Evolutionary conservation across 2,113 vertebrate genomes (phyloP).

Genomic region (Anhinga anhinga): DNA sequence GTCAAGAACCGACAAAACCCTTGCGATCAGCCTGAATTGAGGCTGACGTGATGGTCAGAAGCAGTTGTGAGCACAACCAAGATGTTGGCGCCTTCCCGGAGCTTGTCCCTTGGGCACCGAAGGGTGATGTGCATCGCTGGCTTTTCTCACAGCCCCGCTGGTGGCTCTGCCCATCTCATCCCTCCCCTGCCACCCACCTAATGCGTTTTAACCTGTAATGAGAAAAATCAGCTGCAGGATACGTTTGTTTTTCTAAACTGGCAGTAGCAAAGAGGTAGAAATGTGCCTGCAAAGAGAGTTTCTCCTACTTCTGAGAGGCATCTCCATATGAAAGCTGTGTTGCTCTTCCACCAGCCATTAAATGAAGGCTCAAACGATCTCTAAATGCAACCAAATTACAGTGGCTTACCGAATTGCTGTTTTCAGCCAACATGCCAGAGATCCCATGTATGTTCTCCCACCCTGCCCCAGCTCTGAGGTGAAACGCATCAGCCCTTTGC

Average conservation of each 20-base stretch:
- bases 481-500: background rate
- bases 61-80: background rate
- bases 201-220: background rate
- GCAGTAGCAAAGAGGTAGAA: background rate
- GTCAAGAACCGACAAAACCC: background rate
- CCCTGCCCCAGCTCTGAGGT: background rate
- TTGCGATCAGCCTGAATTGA: background rate
- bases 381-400: accelerated
- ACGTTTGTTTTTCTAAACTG: background rate
- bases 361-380: background rate
- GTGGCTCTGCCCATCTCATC: accelerated
- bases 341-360: background rate
- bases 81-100: background rate
- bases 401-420: background rate
- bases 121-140: accelerated
- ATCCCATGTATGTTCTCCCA: background rate
- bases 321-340: background rate
- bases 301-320: background rate
- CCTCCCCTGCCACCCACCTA: background rate
- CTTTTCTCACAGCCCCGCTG: background rate
- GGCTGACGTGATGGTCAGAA: background rate
- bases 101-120: background rate
- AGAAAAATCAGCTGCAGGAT: background rate
- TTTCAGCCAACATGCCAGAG: accelerated
- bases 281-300: background rate